phyloP scores from a whole-genome alignment of 1,140 invertebrate genomes.

The Drosophila guanche region DNA sequence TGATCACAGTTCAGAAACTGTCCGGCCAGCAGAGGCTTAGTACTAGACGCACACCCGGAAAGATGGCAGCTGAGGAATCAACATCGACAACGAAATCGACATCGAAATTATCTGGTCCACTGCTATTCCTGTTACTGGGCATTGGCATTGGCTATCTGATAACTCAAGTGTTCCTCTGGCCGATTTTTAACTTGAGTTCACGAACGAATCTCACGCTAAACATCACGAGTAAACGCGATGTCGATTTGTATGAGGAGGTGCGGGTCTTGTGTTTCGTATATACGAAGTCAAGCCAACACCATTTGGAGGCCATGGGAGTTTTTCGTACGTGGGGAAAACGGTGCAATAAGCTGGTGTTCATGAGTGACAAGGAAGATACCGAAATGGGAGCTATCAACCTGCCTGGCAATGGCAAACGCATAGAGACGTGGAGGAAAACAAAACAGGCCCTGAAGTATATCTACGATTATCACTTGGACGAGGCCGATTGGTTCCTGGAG shows the following conservation, averaged over 20 bases:
- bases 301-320: slow-evolving; percentile 93
- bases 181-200: background rate
- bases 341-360: slow-evolving; percentile 94
- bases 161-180: slow-evolving; percentile 4
- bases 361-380: slow-evolving; percentile 90
- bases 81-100: background rate
- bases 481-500: slow-evolving; percentile 96
- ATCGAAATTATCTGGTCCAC: background rate
- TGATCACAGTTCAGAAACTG: background rate
- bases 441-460: slow-evolving; percentile 95
- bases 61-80: background rate
- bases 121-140: slow-evolving; percentile 14
- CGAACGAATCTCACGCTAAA: background rate
- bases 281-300: slow-evolving; percentile 87
- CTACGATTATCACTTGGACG: slow-evolving; percentile 90
- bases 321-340: slow-evolving; percentile 97
- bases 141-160: slow-evolving; percentile 17
- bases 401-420: slow-evolving; percentile 91
- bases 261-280: slow-evolving; percentile 24
- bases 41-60: background rate
- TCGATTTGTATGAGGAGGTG: slow-evolving; percentile 9
- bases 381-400: slow-evolving; percentile 87
- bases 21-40: too few relatives aligned
- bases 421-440: slow-evolving; percentile 96
- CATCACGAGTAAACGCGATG: background rate